phyloP scores from a whole-genome alignment of 2,113 vertebrate genomes.

The Hypanus sabinus region DNA sequence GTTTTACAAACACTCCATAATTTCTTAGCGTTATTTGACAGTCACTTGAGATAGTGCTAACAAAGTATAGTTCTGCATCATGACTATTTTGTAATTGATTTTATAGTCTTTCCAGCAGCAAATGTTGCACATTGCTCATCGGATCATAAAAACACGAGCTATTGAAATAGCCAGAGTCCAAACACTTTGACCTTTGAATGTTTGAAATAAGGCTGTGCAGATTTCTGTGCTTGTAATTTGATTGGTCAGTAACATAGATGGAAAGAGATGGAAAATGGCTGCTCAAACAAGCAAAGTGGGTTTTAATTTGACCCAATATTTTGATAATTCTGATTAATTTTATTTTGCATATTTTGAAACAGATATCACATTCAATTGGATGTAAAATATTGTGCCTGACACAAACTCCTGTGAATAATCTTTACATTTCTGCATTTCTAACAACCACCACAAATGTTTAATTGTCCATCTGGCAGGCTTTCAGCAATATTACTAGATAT shows the following conservation, averaged over 20 bases:
- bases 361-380: not conserved
- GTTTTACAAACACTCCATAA: not conserved
- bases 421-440: not conserved
- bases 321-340: not conserved
- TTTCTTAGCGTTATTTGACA: not conserved
- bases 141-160: conserved; percentile 23
- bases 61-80: not conserved
- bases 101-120: not conserved
- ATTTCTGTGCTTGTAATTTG: not conserved
- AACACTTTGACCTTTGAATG: not conserved
- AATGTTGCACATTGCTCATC: conserved; percentile 13
- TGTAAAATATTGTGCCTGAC: not conserved
- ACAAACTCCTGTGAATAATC: not conserved
- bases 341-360: not conserved
- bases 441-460: not conserved
- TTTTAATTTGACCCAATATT: not conserved
- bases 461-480: not conserved
- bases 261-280: not conserved
- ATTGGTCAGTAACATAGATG: not conserved
- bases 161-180: not conserved
- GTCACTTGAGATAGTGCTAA: not conserved
- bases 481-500: too few species aligned
- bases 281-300: not conserved
- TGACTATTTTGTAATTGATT: conserved; percentile 30
- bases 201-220: not conserved